Evolutionary conservation across 2,113 vertebrate species (phyloP).

Genomic region (Anhinga rufa): DNA sequence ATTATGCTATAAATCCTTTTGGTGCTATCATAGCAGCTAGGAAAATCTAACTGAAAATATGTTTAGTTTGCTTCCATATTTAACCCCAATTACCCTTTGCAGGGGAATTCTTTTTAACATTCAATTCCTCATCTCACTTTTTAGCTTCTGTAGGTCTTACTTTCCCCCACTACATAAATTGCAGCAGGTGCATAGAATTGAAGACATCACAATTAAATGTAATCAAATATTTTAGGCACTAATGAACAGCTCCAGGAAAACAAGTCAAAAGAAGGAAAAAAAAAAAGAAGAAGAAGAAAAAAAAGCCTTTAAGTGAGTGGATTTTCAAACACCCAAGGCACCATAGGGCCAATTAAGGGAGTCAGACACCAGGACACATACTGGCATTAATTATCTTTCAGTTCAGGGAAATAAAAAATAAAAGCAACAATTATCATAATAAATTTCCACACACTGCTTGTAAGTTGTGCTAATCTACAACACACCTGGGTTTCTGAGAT

Average conservation of each 20-base stretch:
- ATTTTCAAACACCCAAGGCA: constrained; percentile 79
- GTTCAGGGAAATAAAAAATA: constrained; percentile 83
- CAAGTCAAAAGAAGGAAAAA: constrained; percentile 69
- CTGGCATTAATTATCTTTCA: constrained; percentile 82
- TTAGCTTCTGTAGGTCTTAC: constrained; percentile 64
- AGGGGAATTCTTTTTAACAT: constrained; percentile 70
- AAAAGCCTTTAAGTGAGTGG: constrained; percentile 66
- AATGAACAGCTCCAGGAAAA: constrained; percentile 82
- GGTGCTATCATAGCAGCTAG: constrained; percentile 9
- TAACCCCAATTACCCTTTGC: constrained; percentile 76
- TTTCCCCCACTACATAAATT: constrained; percentile 67
- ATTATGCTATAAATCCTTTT: constrained; percentile 14
- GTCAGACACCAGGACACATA: constrained; percentile 81
- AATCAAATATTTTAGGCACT: constrained; percentile 84
- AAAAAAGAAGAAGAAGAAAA: not conserved
- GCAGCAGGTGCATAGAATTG: constrained; percentile 79
- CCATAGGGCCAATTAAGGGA: constrained; percentile 80
- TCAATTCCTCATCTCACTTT: constrained; percentile 62
- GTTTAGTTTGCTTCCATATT: constrained; percentile 71
- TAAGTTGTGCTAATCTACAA: constrained; percentile 74
- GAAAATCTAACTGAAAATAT: constrained; percentile 60
- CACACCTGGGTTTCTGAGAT: constrained; percentile 76
- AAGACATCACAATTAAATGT: constrained; percentile 83
- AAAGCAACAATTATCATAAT: constrained; percentile 84
- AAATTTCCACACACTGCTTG: constrained; percentile 78